These are phyloP conservation scores for Acanthurus leucopareius DNA, from an alignment of 2,797 vertebrate genomes.

Conservation along the genomic window DNA sequence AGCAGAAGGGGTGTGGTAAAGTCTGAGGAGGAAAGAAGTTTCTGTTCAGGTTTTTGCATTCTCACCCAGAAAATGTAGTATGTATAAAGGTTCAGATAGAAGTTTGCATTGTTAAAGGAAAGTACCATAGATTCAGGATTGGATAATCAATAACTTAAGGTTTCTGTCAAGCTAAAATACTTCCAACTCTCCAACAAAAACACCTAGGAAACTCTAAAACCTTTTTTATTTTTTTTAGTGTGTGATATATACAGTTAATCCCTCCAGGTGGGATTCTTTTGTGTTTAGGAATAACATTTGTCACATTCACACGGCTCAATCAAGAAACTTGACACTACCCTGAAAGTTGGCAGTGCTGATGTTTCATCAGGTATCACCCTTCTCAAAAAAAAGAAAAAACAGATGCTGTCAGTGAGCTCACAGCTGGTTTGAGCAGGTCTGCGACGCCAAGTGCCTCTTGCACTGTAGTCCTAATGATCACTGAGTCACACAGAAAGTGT, in stretches of 20 bases:
- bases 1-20: constrained; percentile 10
- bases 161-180: not conserved
- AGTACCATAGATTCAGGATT: not conserved
- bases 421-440: constrained; percentile 14
- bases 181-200: not conserved
- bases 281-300: not conserved
- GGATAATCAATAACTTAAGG: not conserved
- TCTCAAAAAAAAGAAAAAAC: not conserved
- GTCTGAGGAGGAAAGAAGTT: not conserved
- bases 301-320: not conserved
- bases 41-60: not conserved
- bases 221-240: not conserved
- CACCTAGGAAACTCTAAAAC: not conserved
- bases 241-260: not conserved
- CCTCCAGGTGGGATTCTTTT: not conserved
- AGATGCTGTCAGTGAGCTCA: not conserved
- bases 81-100: too few relatives aligned
- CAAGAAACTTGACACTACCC: not conserved
- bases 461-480: not conserved
- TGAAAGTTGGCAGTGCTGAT: not conserved
- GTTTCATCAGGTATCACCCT: constrained; percentile 8
- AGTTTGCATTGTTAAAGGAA: not conserved
- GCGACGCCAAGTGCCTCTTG: constrained; percentile 2
- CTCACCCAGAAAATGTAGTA: not conserved
- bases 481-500: constrained; percentile 32